Percentiles rank a stretch among this genome's conserved stretches.
These are phyloP conservation scores for Cyprinella venusta DNA, from an alignment of 2,797 vertebrate species.

Conservation along the genomic window DNA sequence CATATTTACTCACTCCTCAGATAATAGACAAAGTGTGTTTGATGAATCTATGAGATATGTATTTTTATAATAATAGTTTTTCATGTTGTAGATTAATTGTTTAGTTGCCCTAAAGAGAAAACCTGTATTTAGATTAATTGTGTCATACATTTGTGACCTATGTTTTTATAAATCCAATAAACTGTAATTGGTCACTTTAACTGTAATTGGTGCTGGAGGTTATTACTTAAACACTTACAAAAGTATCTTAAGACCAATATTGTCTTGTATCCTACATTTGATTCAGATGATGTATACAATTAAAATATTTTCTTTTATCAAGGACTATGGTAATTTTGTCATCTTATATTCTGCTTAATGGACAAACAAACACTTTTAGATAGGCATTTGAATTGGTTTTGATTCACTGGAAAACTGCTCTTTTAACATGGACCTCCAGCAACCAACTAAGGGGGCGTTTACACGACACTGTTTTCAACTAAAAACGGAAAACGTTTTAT, in stretches of 20 bases:
- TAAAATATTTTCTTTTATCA: neutral
- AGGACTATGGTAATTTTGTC: neutral
- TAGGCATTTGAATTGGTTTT: neutral
- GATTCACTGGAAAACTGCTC: neutral
- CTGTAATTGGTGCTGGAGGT: constrained; percentile 25
- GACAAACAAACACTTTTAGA: neutral
- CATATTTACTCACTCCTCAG: constrained; percentile 25
- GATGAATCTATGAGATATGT: constrained; percentile 33
- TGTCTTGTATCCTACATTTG: constrained; percentile 5
- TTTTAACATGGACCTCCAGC: constrained; percentile 23
- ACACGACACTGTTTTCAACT: too few species aligned
- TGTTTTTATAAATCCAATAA: constrained; percentile 26
- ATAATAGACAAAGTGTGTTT: constrained; percentile 26
- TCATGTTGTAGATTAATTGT: constrained; percentile 39
- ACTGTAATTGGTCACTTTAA: neutral
- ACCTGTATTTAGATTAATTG: neutral
- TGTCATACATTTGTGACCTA: neutral
- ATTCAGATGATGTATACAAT: constrained; percentile 14
- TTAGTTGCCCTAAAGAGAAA: constrained; percentile 28
- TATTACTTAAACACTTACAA: neutral
- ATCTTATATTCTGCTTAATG: neutral
- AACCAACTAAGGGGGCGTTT: constrained; percentile 3
- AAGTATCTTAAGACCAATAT: neutral
- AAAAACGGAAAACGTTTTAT: too few species aligned
- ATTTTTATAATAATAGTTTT: constrained; percentile 54